Conservation (phyloP, 2,113 vertebrate genomes). For the Penelope pileata region DNA sequence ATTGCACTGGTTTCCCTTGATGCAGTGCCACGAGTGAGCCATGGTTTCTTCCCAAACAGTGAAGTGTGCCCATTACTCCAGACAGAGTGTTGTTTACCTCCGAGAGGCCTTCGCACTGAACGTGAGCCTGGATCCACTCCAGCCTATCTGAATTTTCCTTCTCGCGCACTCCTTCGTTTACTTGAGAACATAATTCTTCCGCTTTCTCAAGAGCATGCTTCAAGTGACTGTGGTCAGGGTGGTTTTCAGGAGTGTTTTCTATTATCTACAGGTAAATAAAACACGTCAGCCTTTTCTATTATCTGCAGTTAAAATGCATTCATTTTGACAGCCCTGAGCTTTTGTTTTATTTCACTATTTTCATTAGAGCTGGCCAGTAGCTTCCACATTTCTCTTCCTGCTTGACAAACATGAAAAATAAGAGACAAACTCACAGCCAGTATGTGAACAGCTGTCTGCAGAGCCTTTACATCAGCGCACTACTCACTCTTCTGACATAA, state of each 20-base stretch:
- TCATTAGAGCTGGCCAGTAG: not conserved
- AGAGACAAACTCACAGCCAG: not conserved
- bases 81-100: constrained; percentile 80
- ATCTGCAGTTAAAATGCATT: not conserved
- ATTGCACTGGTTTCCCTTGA: not conserved
- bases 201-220: constrained; percentile 95
- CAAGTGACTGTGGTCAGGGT: constrained; percentile 96
- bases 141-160: constrained; percentile 98
- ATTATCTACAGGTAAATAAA: constrained; percentile 82
- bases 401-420: not conserved
- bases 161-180: constrained; percentile 96
- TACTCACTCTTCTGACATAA: not conserved
- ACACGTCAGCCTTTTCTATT: not conserved
- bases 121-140: constrained; percentile 98
- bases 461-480: not conserved
- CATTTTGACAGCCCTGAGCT: not conserved
- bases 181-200: constrained; percentile 96
- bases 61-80: not conserved
- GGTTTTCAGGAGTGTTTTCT: constrained; percentile 95
- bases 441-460: not conserved
- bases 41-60: not conserved
- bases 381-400: not conserved
- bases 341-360: not conserved
- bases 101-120: constrained; percentile 95
- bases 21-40: not conserved